A percentile compares a stretch with the other conserved stretches of the same genome.
Conservation (phyloP, 2,888 invertebrate species). For the Clitarchus hookeri region DNA sequence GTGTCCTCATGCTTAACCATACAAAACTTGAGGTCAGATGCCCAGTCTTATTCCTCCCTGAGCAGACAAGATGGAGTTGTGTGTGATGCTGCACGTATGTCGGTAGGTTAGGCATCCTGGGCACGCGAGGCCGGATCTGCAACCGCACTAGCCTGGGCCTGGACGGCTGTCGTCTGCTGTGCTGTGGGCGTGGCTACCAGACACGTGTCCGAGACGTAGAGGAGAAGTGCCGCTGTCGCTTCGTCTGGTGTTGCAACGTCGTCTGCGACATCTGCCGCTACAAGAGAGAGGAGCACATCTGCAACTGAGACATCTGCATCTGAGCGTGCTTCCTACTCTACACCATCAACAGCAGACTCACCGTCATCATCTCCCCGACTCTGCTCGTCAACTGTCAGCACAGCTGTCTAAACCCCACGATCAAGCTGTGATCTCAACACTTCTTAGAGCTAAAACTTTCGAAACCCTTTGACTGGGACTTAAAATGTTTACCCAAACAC, state of each 20-base stretch:
- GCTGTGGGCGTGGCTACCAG: conserved; percentile 88
- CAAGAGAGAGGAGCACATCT: conserved; percentile 81
- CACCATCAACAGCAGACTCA: too few species aligned
- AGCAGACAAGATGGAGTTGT: conserved; percentile 56
- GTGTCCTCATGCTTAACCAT: too few species aligned
- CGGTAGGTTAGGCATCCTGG: conserved; percentile 75
- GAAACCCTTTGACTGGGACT: too few species aligned
- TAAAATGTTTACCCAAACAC: too few species aligned
- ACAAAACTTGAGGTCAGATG: too few species aligned
- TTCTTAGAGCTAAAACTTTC: too few species aligned
- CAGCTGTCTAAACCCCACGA: too few species aligned
- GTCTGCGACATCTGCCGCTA: conserved; percentile 81
- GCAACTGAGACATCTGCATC: conserved; percentile 65
- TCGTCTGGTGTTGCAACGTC: conserved; percentile 91
- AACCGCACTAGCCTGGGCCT: conserved; percentile 83
- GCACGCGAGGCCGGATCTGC: conserved; percentile 81
- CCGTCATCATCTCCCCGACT: too few species aligned
- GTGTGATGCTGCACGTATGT: conserved; percentile 66
- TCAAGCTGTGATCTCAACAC: too few species aligned
- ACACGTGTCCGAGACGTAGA: conserved; percentile 80
- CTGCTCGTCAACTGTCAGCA: too few species aligned
- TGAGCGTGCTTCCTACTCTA: too few species aligned
- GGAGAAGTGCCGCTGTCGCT: conserved; percentile 87
- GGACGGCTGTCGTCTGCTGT: conserved; percentile 84
- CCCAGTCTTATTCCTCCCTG: too few species aligned